These are phyloP conservation scores for Myotis pilosus DNA, from an alignment of 2,797 vertebrate genomes.

Conservation along the genomic window DNA sequence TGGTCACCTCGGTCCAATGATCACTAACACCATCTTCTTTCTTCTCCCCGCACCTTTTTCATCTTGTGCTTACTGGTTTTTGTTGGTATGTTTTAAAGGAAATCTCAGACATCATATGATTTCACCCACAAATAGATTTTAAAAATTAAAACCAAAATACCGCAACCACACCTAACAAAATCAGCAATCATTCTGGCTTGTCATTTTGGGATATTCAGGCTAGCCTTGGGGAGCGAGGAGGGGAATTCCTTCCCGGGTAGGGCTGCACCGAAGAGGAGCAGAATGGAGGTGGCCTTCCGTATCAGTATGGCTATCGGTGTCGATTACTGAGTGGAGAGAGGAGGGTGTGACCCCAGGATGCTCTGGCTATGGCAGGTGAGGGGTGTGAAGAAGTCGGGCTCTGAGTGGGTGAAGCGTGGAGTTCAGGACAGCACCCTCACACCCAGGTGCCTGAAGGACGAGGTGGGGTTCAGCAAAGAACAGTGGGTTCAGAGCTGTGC, in stretches of 20 bases:
- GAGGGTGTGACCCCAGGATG: background rate
- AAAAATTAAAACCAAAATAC: background rate
- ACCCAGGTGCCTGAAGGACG: background rate
- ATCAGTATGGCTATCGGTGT: background rate
- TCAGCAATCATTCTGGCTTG: background rate
- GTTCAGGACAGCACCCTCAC: background rate
- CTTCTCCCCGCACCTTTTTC: background rate
- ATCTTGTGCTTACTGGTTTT: background rate
- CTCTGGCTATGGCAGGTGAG: background rate
- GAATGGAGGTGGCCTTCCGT: background rate
- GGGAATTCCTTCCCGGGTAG: background rate
- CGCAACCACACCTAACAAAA: background rate
- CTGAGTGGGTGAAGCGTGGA: background rate
- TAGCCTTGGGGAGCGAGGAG: background rate
- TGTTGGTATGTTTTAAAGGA: background rate
- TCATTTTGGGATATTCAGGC: background rate
- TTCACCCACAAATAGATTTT: background rate
- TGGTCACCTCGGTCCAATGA: background rate
- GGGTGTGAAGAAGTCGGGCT: rapidly evolving
- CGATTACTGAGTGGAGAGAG: background rate
- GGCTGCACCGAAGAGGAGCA: background rate
- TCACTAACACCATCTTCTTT: background rate
- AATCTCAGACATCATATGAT: background rate
- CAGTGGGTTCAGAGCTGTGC: background rate
- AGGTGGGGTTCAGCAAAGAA: too few relatives aligned